These are phyloP conservation scores for Brenthis hecate DNA, from an alignment of 2,888 invertebrate genomes.

Conservation along the genomic window DNA sequence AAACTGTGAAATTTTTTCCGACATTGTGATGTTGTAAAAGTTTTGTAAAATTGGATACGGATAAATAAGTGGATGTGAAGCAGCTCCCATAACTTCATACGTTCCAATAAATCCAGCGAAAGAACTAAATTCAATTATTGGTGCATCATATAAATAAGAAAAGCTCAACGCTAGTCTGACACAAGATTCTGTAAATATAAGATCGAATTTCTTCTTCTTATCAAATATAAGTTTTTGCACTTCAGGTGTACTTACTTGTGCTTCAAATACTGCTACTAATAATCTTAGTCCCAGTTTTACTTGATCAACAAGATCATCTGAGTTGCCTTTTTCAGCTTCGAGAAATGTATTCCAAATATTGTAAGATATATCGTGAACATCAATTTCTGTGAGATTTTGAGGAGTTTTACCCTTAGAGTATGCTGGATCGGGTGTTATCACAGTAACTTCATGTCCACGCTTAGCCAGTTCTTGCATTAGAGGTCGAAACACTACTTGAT, in stretches of 20 bases:
- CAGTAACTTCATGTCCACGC: slow-evolving; percentile 48
- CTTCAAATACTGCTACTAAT: slow-evolving; percentile 32
- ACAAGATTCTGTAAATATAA: slow-evolving; percentile 53
- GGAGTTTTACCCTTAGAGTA: slow-evolving; percentile 44
- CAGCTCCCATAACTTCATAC: slow-evolving; percentile 45
- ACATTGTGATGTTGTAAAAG: slow-evolving; percentile 40
- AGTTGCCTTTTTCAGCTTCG: slow-evolving; percentile 27
- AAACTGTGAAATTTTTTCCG: slow-evolving; percentile 42
- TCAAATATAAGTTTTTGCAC: slow-evolving; percentile 38
- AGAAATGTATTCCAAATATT: slow-evolving; percentile 33
- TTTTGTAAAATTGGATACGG: slow-evolving; percentile 38
- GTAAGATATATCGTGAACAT: slow-evolving; percentile 55
- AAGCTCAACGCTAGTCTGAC: slow-evolving; percentile 45
- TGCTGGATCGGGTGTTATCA: slow-evolving; percentile 49
- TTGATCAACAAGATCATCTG: slow-evolving; percentile 27
- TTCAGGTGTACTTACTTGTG: slow-evolving; percentile 37
- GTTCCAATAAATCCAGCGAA: slow-evolving; percentile 44
- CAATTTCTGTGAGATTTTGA: slow-evolving; percentile 51
- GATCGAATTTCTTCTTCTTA: slow-evolving; percentile 47
- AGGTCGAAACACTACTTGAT: slow-evolving; percentile 18
- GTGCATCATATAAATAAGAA: slow-evolving; percentile 51
- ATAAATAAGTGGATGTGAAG: slow-evolving; percentile 49
- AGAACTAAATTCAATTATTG: slow-evolving; percentile 57
- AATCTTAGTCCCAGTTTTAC: slow-evolving; percentile 26
- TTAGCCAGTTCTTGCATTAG: slow-evolving; percentile 43